Base-by-base conservation (phyloP, 2,113 vertebrate species). In the Ascaphus truei region DNA sequence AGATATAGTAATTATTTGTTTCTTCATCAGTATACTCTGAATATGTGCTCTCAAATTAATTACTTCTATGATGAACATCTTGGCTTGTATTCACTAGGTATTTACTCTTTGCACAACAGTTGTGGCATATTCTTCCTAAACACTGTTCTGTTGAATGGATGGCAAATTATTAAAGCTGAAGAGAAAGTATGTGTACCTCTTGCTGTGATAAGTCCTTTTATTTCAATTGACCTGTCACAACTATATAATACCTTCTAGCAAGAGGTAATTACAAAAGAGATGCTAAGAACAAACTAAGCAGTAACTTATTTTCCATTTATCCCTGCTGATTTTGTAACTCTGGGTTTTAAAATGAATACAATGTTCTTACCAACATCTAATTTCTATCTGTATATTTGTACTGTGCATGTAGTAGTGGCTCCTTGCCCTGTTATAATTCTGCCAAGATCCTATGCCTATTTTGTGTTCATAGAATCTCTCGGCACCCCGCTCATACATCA, bases 81-180 rank as follows among this genome's bases (percentile, higher is more conserved):
- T 73, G 69, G 56, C 73, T 76, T 73, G 69, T 63, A 71, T 71
- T 77, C 82, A 12, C 12, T 75, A 57, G 81, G 82, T 73, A 51
- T 74, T 68, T 73, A 1, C 18, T 60, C 79, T 74, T 68, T 73
- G 1, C 18, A 62, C 79, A 76, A 79, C 75, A 84, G 73, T 76
- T 81, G 77, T 78, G 76, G 77, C 77, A 80, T 63, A 67, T 60
- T 78, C 62, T 81, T 83, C 75, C 71, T 60, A 1, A 53, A 45
- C 68, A 72, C 71, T 73, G 78, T 75, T 74, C 72, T 79, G 36
- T 15, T 59, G 68, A 75, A 77, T 0, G 39, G 64, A 77, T 80
- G 77, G 63, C 29, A n/a, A 60, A 73, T 75, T 66, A 56, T 68
- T 75, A 76, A 83, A 63, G 68, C 71, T 75, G 73, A 66, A 80